phyloP scores from a whole-genome alignment of 2,888 invertebrate genomes.

The Sialis lutaria region DNA sequence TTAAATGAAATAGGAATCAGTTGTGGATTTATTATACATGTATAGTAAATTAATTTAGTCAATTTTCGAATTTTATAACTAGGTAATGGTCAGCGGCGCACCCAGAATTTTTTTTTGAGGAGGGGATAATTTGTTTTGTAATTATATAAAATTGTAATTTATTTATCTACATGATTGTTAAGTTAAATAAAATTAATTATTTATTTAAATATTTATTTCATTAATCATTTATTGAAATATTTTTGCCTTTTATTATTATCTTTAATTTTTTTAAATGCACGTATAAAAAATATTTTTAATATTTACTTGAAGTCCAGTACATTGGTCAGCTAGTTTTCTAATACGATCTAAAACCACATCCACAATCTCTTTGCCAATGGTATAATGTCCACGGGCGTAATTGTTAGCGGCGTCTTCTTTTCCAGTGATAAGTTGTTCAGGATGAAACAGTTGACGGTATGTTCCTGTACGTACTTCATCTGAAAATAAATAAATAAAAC shows the following conservation, averaged over 20 bases:
- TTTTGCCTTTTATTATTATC: too few species aligned
- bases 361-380: conserved; percentile 79
- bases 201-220: too few species aligned
- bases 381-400: conserved; percentile 88
- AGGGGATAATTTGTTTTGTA: too few species aligned
- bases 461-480: conserved; percentile 71
- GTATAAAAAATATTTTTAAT: not conserved
- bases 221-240: too few species aligned
- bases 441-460: conserved; percentile 74
- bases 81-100: too few species aligned
- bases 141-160: too few species aligned
- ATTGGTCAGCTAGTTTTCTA: conserved; percentile 69
- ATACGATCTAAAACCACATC: conserved; percentile 68
- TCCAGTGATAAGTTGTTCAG: conserved; percentile 81
- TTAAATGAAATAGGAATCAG: too few species aligned
- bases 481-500: conserved; percentile 16
- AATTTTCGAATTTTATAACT: not conserved
- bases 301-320: conserved; percentile 57
- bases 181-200: too few species aligned
- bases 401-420: conserved; percentile 91
- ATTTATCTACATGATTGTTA: too few species aligned
- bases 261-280: not conserved
- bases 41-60: too few species aligned
- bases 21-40: too few species aligned
- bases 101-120: too few species aligned